Conservation (phyloP, 1,140 invertebrate species). For the Sarcophaga peregrina region DNA sequence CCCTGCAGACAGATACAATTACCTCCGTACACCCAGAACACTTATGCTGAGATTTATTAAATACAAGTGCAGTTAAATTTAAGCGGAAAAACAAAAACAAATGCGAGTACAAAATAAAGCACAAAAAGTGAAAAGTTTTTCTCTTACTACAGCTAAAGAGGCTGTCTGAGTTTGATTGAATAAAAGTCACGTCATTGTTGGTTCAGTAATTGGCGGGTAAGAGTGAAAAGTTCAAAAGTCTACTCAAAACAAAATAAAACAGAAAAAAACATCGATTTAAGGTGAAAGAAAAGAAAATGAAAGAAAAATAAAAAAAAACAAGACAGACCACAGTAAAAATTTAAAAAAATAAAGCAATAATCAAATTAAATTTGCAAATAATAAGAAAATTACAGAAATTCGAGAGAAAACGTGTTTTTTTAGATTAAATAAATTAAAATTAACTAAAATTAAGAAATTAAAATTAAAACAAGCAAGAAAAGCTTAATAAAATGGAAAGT, state of each 20-base stretch:
- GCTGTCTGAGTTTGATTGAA: background rate
- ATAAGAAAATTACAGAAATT: background rate
- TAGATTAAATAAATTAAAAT: background rate
- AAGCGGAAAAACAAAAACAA: background rate
- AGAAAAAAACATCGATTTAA: too few relatives aligned
- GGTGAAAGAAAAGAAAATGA: too few relatives aligned
- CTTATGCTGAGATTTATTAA: too few relatives aligned
- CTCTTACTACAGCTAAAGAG: background rate
- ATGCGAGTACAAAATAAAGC: background rate
- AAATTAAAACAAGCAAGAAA: background rate
- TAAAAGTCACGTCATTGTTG: background rate
- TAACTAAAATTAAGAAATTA: background rate
- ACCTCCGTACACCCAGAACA: too few relatives aligned
- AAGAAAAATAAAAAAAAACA: too few relatives aligned
- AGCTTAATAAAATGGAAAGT: slow-evolving; percentile 45
- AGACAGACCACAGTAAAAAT: background rate
- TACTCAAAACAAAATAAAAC: too few relatives aligned
- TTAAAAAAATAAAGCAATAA: background rate
- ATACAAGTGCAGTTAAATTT: background rate
- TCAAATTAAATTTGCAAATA: background rate
- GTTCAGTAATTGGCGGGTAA: background rate
- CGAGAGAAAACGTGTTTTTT: background rate
- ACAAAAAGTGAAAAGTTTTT: too few relatives aligned
- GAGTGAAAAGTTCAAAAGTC: too few relatives aligned
- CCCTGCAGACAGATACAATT: too few relatives aligned